These are phyloP conservation scores for Amblyornis subalaris DNA, from an alignment of 2,113 vertebrate genomes.

Conservation along the genomic window DNA sequence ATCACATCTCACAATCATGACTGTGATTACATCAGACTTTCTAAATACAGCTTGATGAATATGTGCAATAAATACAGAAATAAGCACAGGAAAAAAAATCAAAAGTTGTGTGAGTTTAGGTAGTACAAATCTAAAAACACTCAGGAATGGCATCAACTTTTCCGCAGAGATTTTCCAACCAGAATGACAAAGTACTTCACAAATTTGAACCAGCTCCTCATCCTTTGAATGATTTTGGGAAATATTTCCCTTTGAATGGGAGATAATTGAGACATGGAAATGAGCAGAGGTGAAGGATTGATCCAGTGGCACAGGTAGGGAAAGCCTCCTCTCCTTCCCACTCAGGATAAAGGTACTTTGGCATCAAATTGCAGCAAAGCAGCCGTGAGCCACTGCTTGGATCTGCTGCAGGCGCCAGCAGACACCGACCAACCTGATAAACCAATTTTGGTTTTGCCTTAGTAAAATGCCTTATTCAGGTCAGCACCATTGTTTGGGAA, in stretches of 20 bases:
- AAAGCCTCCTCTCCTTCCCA: not conserved
- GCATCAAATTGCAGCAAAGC: not conserved
- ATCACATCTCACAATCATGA: not conserved
- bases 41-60: not conserved
- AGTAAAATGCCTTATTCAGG: not conserved
- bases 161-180: not conserved
- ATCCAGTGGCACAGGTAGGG: not conserved
- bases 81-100: not conserved
- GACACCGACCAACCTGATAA: not conserved
- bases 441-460: not conserved
- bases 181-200: not conserved
- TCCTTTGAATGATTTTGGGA: not conserved
- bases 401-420: not conserved
- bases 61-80: not conserved
- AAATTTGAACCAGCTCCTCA: not conserved
- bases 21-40: not conserved
- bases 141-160: not conserved
- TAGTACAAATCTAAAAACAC: not conserved
- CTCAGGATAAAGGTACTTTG: not conserved
- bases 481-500: not conserved
- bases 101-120: not conserved
- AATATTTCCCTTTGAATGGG: not conserved
- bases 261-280: not conserved
- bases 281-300: not conserved
- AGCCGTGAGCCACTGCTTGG: not conserved